Conservation (phyloP, 2,797 vertebrate genomes). For the Sebastes variabilis region DNA sequence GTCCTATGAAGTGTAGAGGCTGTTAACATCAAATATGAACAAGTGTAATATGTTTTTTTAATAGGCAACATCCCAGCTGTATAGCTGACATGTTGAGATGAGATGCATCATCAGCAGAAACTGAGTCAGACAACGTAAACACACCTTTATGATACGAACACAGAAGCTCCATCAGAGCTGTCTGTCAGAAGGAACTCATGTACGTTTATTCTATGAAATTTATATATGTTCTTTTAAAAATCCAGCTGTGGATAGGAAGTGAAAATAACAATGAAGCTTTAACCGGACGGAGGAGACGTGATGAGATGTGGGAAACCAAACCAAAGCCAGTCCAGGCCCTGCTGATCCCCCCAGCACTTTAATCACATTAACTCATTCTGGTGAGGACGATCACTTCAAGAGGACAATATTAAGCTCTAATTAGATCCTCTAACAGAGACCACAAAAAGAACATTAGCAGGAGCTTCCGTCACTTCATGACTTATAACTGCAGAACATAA, state of each 20-base stretch:
- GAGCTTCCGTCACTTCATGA: slow-evolving; percentile 14
- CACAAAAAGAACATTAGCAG: neutral
- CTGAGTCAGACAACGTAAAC: neutral
- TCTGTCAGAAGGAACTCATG: neutral
- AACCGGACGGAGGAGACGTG: neutral
- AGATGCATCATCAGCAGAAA: neutral
- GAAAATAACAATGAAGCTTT: neutral
- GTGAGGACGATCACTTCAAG: slow-evolving; percentile 14
- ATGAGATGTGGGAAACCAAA: neutral
- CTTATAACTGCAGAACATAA: neutral
- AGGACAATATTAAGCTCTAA: slow-evolving; percentile 23
- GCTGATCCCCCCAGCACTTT: neutral
- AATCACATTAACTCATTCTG: slow-evolving; percentile 22
- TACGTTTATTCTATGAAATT: neutral
- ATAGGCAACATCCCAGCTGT: neutral
- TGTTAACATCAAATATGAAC: neutral
- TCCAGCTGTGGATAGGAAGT: neutral
- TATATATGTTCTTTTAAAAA: neutral
- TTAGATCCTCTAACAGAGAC: slow-evolving; percentile 13
- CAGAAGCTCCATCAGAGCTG: neutral
- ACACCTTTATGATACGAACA: neutral
- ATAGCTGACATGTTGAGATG: neutral
- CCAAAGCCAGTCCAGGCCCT: neutral
- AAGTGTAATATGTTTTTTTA: neutral
- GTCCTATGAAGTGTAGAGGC: neutral